Evolutionary conservation across 1,140 invertebrate species (phyloP), one percentile per base, ranked within the genome.

Genomic region (Muscidifurax raptorellus): DNA sequence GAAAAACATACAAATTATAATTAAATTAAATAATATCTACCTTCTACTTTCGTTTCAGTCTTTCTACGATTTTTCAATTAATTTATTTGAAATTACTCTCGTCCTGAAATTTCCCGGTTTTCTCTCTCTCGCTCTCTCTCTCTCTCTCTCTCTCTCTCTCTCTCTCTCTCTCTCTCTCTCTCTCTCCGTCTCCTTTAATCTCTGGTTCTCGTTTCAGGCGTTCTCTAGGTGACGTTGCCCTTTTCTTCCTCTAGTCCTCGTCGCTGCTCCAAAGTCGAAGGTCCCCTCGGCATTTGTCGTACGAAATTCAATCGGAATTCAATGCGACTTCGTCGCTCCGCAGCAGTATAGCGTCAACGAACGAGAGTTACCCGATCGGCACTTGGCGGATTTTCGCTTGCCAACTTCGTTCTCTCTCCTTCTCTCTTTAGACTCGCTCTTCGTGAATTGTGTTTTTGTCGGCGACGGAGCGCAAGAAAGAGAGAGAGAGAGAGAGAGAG

Each of bases 241-340:
- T 83, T 83, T 80, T 80, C 81, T 77, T 80, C 67, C 25, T 32
- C 30, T 40, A 44, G 32, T 40, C 59, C 28, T 69, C 66, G 52
- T 69, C 59, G 67, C 47, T 30, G 30, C 64, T 72, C 67, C 44
- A 13, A 44, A 78, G 75, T 82, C 32, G 76, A 78, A 80, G 36
- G 69, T 83, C 85, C 79, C 64, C 77, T 83, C 47, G 47, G 79
- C 82, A 84, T 86, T 80, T 81, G 64, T 76, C 71, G 30, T 76
- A 44, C 85, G 69, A 84, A 85, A 87, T 87, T 87, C 82, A 87
- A 87, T 87, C 84, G 74, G 47, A 85, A 83, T 85, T 83, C 84
- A 83, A 80, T 86, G 82, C 82, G 28, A 74, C 40, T 47, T 80
- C 66, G 25, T 80, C 66, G 25, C 64, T 82, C 69, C 36, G 28